A percentile compares a stretch with the other conserved stretches of the same genome.
These are phyloP conservation scores for Leptosomus discolor DNA, from an alignment of 2,113 vertebrate genomes.

Conservation along the genomic window DNA sequence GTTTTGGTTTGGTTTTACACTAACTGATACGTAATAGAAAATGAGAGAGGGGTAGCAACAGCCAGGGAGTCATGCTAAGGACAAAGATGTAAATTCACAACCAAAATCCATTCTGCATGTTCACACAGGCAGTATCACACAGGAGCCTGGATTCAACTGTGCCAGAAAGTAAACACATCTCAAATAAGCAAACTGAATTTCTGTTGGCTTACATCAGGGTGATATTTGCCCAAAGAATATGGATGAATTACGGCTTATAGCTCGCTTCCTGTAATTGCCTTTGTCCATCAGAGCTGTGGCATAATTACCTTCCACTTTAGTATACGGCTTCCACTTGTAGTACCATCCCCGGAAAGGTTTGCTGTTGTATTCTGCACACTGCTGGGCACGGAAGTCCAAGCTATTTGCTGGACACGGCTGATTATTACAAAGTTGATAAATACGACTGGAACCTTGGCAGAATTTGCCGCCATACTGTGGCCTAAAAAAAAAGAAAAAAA, in stretches of 20 bases:
- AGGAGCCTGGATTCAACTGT: not conserved
- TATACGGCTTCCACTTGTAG: conserved; percentile 98
- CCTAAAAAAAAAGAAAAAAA: conserved; percentile 57
- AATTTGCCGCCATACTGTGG: conserved; percentile 93
- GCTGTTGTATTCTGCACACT: conserved; percentile 96
- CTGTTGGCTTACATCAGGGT: not conserved
- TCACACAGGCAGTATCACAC: not conserved
- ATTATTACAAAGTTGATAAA: conserved; percentile 88
- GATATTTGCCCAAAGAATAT: not conserved
- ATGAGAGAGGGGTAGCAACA: not conserved
- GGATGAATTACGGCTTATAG: not conserved
- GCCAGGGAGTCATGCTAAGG: not conserved
- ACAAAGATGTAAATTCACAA: not conserved
- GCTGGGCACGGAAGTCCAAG: conserved; percentile 89
- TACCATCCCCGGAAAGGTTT: conserved; percentile 98
- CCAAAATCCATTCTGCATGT: not conserved
- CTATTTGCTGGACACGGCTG: conserved; percentile 74
- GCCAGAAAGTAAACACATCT: not conserved
- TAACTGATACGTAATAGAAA: not conserved
- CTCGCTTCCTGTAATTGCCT: not conserved
- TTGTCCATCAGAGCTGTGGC: not conserved
- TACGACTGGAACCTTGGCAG: conserved; percentile 85
- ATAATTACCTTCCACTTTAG: conserved; percentile 91
- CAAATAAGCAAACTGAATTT: not conserved
- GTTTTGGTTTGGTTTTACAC: conserved; percentile 1